phyloP scores from a whole-genome alignment of 2,888 invertebrate genomes.

The Oeneis ivallda region DNA sequence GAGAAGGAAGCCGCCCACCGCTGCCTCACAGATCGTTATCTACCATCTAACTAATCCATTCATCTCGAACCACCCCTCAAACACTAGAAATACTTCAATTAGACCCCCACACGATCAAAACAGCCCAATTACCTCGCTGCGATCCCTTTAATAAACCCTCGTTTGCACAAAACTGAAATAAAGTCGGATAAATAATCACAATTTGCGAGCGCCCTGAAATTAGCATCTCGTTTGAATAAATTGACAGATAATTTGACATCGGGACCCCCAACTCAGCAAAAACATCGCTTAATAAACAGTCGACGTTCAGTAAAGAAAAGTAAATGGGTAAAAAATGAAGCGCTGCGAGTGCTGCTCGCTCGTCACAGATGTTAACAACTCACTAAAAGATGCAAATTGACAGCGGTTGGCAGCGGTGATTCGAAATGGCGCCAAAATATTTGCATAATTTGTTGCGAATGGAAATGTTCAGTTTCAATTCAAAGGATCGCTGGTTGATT shows the following conservation, averaged over 20 bases:
- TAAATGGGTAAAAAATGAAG: slow-evolving; percentile 39
- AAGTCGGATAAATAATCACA: slow-evolving; percentile 72
- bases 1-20: slow-evolving; percentile 43
- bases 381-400: slow-evolving; percentile 76
- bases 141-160: slow-evolving; percentile 72
- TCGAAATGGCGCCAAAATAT: slow-evolving; percentile 73
- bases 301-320: slow-evolving; percentile 25
- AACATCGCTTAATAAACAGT: slow-evolving; percentile 31
- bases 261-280: slow-evolving; percentile 45
- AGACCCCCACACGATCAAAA: slow-evolving; percentile 65
- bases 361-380: slow-evolving; percentile 60
- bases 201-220: slow-evolving; percentile 71
- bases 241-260: slow-evolving; percentile 66
- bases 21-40: slow-evolving; percentile 65
- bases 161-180: slow-evolving; percentile 69
- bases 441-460: slow-evolving; percentile 72
- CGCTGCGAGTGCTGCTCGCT: slow-evolving; percentile 47
- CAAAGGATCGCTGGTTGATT: slow-evolving; percentile 60
- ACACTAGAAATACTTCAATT: slow-evolving; percentile 75
- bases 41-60: slow-evolving; percentile 71
- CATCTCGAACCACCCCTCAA: slow-evolving; percentile 66
- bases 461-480: slow-evolving; percentile 54
- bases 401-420: slow-evolving; percentile 73
- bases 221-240: slow-evolving; percentile 78
- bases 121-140: slow-evolving; percentile 73